A percentile compares a stretch with the other conserved stretches of the same genome.
Evolutionary conservation across 2,113 vertebrate species (phyloP).

Genomic region (Colius striatus): DNA sequence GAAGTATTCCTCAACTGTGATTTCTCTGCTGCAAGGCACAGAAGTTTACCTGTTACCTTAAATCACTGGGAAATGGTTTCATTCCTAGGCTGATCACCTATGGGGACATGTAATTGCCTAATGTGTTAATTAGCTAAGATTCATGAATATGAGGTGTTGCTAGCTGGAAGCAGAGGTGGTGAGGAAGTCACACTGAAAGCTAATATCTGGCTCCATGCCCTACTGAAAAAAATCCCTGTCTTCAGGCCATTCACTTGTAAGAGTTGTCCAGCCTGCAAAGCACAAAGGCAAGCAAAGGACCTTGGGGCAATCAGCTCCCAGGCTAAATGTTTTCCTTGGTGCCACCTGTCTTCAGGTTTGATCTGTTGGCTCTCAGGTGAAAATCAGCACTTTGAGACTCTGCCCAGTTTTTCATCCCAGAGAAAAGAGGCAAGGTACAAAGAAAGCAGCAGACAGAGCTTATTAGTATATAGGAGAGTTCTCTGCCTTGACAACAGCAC

Average conservation of each 20-base stretch:
- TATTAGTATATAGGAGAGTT: neutral
- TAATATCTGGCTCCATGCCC: neutral
- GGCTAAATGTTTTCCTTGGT: neutral
- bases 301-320: neutral
- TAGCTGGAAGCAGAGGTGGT: neutral
- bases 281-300: neutral
- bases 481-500: neutral
- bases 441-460: neutral
- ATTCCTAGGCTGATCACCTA: neutral
- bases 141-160: neutral
- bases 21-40: neutral
- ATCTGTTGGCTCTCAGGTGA: neutral
- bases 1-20: neutral
- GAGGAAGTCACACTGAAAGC: neutral
- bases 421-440: neutral
- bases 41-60: neutral
- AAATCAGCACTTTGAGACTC: neutral
- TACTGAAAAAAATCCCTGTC: neutral
- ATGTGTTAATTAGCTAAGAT: neutral
- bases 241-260: accelerated
- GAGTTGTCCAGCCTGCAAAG: neutral
- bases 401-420: neutral
- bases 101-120: neutral
- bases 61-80: neutral
- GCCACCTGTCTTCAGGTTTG: neutral